Base-by-base conservation (phyloP, 2,888 invertebrate species). In the Ephialtes manifestator region DNA sequence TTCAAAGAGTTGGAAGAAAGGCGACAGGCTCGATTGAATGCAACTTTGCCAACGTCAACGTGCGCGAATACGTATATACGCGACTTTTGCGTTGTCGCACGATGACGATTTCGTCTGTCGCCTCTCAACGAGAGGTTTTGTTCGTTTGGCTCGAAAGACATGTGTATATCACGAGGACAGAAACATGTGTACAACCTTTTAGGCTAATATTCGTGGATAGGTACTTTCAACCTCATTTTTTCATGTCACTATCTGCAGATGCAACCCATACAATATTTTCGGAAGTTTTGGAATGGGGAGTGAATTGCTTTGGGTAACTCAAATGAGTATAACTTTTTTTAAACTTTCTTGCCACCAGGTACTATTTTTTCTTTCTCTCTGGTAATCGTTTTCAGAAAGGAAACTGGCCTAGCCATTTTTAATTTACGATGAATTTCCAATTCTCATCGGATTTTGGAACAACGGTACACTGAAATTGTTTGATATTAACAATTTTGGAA, bases 1-100 rank as follows among this genome's bases (percentile, higher is more conserved):
- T 87, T 86, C 87, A 79, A 85, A 86, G 86, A 85, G 84, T 75
- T 53, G 39, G 51, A n/a, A 51, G 65, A 65, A 39, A 39, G 65
- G 31, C 71, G 58, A 58, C 68, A 74, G 78, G 71, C 86, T 79
- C 86, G 81, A 83, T 83, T 86, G 77, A 81, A 86, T 78, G 83
- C 84, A 74, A 65, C 81, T 78, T 60, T 70, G 28, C 71, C 18
- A 60, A 72, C 76, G 75, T 80, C 74, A 75, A 77, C 53, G 70
- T 53, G 53, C 39, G 70, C 20, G 43, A 39, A 4, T 39, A 18
- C 65, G 39, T 18, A n/a, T n/a, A n/a, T n/a, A 39, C 39, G 39
- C n/a, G 70, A 79, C 39, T 82, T 79, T 70, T 65, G 67, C 74
- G 53, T 78, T 55, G 72, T 75, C 60, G 75, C 35, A 70, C 46